Evolutionary conservation across 2,888 invertebrate genomes (phyloP).

Genomic region (Tipula vernalis): DNA sequence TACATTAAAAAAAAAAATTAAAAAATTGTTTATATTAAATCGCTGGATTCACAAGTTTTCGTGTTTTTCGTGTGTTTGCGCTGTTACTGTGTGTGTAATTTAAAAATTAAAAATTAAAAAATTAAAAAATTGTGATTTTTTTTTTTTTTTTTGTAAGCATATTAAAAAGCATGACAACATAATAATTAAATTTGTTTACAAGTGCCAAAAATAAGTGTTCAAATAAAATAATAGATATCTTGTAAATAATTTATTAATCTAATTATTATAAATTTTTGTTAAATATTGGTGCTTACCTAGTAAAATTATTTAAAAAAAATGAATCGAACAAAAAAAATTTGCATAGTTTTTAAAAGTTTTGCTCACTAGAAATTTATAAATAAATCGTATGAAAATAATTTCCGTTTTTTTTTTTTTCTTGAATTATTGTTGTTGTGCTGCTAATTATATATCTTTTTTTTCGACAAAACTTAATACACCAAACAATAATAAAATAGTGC

Average conservation of each 20-base stretch:
- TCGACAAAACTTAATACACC: background rate
- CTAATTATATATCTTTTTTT: background rate
- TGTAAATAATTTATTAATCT: background rate
- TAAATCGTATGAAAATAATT: background rate
- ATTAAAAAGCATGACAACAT: background rate
- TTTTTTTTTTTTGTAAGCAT: background rate
- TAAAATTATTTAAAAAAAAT: background rate
- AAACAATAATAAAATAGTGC: background rate
- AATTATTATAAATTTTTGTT: background rate
- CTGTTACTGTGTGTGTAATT: background rate
- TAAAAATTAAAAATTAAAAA: background rate
- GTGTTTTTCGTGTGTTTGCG: background rate
- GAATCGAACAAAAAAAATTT: background rate
- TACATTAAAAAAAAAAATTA: background rate
- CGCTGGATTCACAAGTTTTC: too few species aligned
- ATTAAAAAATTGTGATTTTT: background rate
- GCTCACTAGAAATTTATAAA: background rate
- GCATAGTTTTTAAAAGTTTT: background rate
- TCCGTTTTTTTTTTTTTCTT: background rate
- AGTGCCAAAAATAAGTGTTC: background rate
- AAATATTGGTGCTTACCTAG: background rate
- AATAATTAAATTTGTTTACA: background rate
- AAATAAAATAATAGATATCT: background rate
- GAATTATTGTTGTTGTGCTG: background rate
- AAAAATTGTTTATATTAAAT: background rate